Evolutionary conservation across 2,797 vertebrate genomes (phyloP), one percentile per base, ranked within the genome.

Genomic region (Okamejei kenojei): DNA sequence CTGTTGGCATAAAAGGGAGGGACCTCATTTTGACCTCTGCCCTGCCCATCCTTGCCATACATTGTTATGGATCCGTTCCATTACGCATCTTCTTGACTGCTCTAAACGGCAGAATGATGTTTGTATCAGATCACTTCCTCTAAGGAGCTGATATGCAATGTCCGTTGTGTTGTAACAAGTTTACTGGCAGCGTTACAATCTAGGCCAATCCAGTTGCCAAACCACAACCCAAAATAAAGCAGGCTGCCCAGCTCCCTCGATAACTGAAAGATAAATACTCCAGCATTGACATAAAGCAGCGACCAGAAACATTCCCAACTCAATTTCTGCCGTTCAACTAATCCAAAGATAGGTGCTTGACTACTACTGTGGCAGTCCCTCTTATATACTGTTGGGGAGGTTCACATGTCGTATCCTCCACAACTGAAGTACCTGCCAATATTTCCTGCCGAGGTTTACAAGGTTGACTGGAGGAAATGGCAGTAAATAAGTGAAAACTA

Each of bases 121-220:
- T 88, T 88, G 61, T 35, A 68, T 68, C 63, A 68, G 63, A 68
- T 88, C 84, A 88, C 84, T 88, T 88, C 63, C 61, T 65, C 84
- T 88, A 35, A 88, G 32, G 32, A 9, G 13, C 17, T 88, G 84
- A 68, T 88, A 63, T 88, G 63, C 63, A 88, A 88, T n/a, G n/a
- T 88, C 63, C n/a, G 17, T 63, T 88, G 84, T 88, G 84, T 88
- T 88, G 84, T 68, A 88, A 88, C 84, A 88, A 88, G n/a, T 88
- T 68, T 88, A 68, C 84, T 88, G 84, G 84, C 84, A 35, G n/a
- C 63, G 0, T 68, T 65, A 88, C 63, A 68, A 68, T 68, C 84
- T 65, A 32, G 63, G 9, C 84, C 17, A 65, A 35, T 68, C 35
- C n/a, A 88, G n/a, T 35, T 88, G 84, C 84, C 84, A 88, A 88